Evolutionary conservation across 2,797 vertebrate species (phyloP).

Genomic region (Champsocephalus esox): DNA sequence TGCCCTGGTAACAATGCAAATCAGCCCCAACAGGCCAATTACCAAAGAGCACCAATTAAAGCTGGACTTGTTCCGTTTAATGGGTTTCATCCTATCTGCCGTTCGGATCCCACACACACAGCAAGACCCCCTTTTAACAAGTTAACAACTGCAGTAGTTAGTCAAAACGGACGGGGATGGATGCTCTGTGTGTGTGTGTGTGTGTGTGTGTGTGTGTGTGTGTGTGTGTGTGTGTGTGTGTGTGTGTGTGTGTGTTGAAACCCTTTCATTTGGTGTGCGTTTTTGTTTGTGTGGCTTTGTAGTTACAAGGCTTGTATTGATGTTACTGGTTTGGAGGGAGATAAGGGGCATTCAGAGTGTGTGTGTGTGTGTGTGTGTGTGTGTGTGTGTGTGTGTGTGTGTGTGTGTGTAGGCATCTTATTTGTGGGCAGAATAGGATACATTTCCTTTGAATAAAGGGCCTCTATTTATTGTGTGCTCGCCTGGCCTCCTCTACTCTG

Average conservation of each 20-base stretch:
- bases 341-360: constrained; percentile 57
- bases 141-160: background rate
- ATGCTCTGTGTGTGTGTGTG: background rate
- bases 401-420: constrained; percentile 4
- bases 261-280: constrained; percentile 24
- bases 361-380: background rate
- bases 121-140: background rate
- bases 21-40: constrained; percentile 67
- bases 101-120: constrained; percentile 32
- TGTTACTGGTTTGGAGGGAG: constrained; percentile 62
- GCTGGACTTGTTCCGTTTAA: constrained; percentile 57
- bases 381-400: constrained; percentile 17
- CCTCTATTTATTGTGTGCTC: no score
- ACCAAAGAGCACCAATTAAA: constrained; percentile 75
- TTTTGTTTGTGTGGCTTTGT: constrained; percentile 43
- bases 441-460: no score
- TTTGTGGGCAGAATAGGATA: no score
- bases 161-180: background rate
- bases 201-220: background rate
- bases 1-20: constrained; percentile 76
- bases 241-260: background rate
- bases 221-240: background rate
- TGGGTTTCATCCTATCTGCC: constrained; percentile 52
- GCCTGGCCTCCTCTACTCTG: background rate
- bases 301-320: constrained; percentile 65